These are phyloP conservation scores for Drosophila prosaltans DNA, from an alignment of 1,140 invertebrate species.

Conservation along the genomic window DNA sequence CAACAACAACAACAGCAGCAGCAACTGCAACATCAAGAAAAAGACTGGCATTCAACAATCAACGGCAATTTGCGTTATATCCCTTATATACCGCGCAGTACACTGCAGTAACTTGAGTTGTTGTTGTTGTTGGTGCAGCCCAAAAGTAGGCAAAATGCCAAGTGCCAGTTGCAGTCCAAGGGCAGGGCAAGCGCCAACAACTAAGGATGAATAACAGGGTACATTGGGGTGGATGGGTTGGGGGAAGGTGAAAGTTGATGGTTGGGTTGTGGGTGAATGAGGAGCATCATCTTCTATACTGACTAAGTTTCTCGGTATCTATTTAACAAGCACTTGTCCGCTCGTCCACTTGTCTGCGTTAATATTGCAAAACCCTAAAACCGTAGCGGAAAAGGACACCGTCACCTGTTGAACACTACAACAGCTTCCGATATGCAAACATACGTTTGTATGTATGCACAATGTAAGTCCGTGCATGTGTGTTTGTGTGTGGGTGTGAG, in stretches of 20 bases:
- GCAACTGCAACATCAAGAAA: background rate
- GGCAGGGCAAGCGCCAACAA: background rate
- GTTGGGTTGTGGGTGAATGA: background rate
- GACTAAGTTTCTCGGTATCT: conserved; percentile 47
- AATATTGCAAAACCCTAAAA: conserved; percentile 47
- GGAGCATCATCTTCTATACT: background rate
- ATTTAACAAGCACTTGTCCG: conserved; percentile 69
- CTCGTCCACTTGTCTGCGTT: conserved; percentile 41
- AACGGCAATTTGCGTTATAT: conserved; percentile 44
- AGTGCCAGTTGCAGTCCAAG: conserved; percentile 31
- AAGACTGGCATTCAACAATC: conserved; percentile 47
- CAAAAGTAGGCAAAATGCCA: conserved; percentile 48
- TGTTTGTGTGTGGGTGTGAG: background rate
- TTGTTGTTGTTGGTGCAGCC: conserved; percentile 41
- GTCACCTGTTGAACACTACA: conserved; percentile 10
- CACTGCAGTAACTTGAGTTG: conserved; percentile 41
- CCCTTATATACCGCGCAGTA: background rate
- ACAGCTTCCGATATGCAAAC: conserved; percentile 15
- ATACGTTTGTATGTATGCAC: conserved; percentile 11
- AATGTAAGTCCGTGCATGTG: background rate
- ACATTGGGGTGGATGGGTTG: conserved; percentile 44
- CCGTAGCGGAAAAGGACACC: conserved; percentile 11
- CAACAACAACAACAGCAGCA: conserved; percentile 5
- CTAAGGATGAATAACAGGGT: background rate
- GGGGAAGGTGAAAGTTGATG: background rate